Base-by-base conservation (phyloP, 2,797 vertebrate genomes). In the Rhinophrynus dorsalis region DNA sequence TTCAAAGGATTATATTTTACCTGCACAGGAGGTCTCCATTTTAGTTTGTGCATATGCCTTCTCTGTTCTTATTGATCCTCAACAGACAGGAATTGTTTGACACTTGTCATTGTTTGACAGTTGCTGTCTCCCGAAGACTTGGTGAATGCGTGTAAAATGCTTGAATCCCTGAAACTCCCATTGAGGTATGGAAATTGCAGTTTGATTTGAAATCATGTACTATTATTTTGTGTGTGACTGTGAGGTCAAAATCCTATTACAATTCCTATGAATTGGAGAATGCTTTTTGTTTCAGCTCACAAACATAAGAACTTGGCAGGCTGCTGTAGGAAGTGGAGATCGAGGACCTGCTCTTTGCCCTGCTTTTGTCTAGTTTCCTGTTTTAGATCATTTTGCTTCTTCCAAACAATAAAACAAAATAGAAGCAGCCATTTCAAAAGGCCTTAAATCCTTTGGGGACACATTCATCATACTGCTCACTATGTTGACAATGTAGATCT, bases 41-140 rank as follows among this genome's bases (percentile, higher is more conserved):
- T n/a, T n/a, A n/a, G n/a, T n/a, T n/a, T n/a, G n/a, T n/a, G n/a
- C n/a, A n/a, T n/a, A n/a, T n/a, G n/a, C n/a, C n/a, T n/a, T n/a
- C n/a, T n/a, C n/a, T n/a, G n/a, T n/a, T n/a, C n/a, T n/a, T n/a
- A n/a, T n/a, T n/a, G n/a, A n/a, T n/a, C n/a, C n/a, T n/a, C n/a
- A n/a, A n/a, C n/a, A n/a, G n/a, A n/a, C n/a, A n/a, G n/a, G n/a
- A n/a, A n/a, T n/a, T n/a, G n/a, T n/a, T n/a, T n/a, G n/a, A n/a
- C n/a, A n/a, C n/a, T n/a, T n/a, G n/a, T n/a, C n/a, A n/a, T n/a
- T n/a, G n/a, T n/a, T 33, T 60, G 59, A 63, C 79, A 98, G 96
- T 86, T 99, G 82, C 91, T 99, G 58, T 99, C 97, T 55, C 97
- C 97, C 26, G 97, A 99, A 84, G 97, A 99, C 86, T 86, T 99